Evolutionary conservation across 2,888 invertebrate species (phyloP), one percentile per base, ranked within the genome.

Genomic region (Lithophane leautieri): DNA sequence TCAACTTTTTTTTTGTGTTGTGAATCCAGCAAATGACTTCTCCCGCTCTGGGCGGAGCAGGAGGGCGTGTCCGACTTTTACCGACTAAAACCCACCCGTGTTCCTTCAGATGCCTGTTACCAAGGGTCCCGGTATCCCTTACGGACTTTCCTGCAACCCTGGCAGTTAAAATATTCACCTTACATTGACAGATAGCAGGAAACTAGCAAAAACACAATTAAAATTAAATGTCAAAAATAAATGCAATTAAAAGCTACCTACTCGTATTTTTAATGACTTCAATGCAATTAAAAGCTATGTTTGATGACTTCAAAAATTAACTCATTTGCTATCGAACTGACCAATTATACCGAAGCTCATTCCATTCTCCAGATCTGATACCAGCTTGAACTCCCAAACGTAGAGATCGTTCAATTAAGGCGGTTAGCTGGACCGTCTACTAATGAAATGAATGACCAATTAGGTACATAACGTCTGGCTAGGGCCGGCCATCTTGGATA

Each of bases 401-500:
- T 82, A 56, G 78, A 82, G 70, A 85, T 85, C 73, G 70, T 62
- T 82, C 79, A 75, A 83, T 83, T 83, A 78, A 52, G 68, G 58
- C 72, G 52, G 68, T 75, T 42, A 73, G 69, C 68, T 70, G 73
- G 58, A 73, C 82, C 56, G 70, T 25, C 72, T 52, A 67, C 72
- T 82, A 82, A 82, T 84, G 81, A 73, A 82, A 82, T 77, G 82
- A 76, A 76, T 84, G 81, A 84, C 85, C 85, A 82, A 84, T 82
- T 84, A 76, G 67, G 52, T 70, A 12, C 76, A 80, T 76, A 73
- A 84, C 82, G 67, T 61, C 52, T 73, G 72, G n/a, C 81, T 73
- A 67, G 60, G 25, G 54, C 9, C 50, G 40, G 78, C 61, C 67
- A 73, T 76, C 85, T 82, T 70, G 63, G 47, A 60, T 76, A 76